These are phyloP conservation scores for Lagocephalus sceleratus DNA, from an alignment of 2,797 vertebrate species.

Conservation along the genomic window DNA sequence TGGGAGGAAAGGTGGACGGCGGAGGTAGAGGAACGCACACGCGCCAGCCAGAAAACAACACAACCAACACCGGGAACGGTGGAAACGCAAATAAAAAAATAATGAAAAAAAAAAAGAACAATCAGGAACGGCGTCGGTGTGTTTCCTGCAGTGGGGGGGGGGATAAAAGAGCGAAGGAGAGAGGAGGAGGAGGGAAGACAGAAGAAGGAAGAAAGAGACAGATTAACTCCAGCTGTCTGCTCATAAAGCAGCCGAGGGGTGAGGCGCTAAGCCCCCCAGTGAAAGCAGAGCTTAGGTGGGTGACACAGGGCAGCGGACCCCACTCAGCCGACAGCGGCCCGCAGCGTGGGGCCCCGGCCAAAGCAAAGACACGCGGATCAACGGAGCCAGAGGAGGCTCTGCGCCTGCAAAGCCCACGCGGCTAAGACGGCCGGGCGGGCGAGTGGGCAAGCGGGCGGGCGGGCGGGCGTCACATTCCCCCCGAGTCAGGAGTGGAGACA, in stretches of 20 bases:
- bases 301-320: constrained; percentile 73
- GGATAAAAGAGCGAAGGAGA: neutral
- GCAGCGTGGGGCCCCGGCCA: constrained; percentile 60
- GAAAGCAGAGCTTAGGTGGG: constrained; percentile 79
- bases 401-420: constrained; percentile 56
- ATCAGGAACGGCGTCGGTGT: too few species aligned
- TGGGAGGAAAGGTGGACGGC: neutral
- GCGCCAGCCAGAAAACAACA: too few species aligned
- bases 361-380: constrained; percentile 78
- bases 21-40: too few species aligned
- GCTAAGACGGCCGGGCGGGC: constrained; percentile 52
- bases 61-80: too few species aligned
- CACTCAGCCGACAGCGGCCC: constrained; percentile 59
- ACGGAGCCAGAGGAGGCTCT: constrained; percentile 65
- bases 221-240: constrained; percentile 74
- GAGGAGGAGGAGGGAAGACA: constrained; percentile 14
- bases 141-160: too few species aligned
- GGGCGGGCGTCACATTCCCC: constrained; percentile 54
- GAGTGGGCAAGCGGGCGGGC: constrained; percentile 40
- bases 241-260: constrained; percentile 72
- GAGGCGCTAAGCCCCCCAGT: constrained; percentile 78
- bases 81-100: too few species aligned
- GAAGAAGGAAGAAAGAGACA: constrained; percentile 40
- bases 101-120: too few species aligned
- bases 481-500: constrained; percentile 60